Base-by-base conservation (phyloP, 2,113 vertebrate genomes). In the Aphyosemion australe region DNA sequence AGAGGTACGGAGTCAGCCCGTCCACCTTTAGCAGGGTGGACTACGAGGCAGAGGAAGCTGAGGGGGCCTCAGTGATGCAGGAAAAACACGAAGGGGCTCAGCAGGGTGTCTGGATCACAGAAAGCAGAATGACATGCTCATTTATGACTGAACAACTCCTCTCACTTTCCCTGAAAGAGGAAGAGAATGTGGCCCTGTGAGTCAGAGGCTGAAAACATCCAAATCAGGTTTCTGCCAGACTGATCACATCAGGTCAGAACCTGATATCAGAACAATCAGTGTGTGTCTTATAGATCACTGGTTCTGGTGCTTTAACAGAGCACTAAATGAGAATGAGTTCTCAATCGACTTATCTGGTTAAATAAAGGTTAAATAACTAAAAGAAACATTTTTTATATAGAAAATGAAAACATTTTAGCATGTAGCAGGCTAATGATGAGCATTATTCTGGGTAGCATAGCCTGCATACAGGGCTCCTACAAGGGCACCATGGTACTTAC, bases 11-110 rank as follows among this genome's bases (percentile, higher is more conserved):
- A 42, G 32, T 60, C 46, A 65, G 60, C 70, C 74, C 74, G 82
- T 88, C 88, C 87, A 84, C 86, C 78, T 84, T 89, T 69, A 61
- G 42, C 56, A 39, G 65, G 65, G 78, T 16, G 39, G 18, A 18
- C 32, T 34, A 64, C 31, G 32, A 57, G 45, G 0, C 15, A 37
- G 70, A 54, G 34, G 20, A 63, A 59, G 63, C 12, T 45, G 0
- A 42, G 47, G 43, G 48, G 65, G 58, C 50, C 54, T 72, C 19
- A 3, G 69, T 34, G 43, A 34, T 48, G 0, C 14, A 46, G 70
- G 56, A 45, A 26, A 66, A 61, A 61, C 39, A 11, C 0, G 59
- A 76, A 79, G 56, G 63, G 63, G 34, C 34, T 37, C 34, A 53
- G 72, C 52, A 14, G 72, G 59, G 79, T 37, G 71, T 74, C 83